phyloP scores from a whole-genome alignment of 2,797 vertebrate genomes.

The Tragopan temminckii region DNA sequence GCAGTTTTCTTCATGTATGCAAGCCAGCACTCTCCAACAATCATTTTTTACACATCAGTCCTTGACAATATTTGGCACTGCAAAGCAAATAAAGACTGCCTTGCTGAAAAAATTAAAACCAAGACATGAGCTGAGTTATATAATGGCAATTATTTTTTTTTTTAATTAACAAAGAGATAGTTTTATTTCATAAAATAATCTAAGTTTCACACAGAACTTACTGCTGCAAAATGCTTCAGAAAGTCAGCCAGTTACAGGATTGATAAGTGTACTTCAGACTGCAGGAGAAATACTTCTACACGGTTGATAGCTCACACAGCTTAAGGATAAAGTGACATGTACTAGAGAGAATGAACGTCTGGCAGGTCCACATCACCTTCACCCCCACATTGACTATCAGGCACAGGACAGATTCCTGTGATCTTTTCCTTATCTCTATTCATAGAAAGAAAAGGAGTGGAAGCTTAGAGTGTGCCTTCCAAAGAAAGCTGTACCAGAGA shows the following conservation, averaged over 20 bases:
- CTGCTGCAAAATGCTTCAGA: neutral
- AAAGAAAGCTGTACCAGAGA: neutral
- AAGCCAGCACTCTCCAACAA: neutral
- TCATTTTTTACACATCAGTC: neutral
- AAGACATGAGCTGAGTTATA: neutral
- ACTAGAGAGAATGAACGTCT: neutral
- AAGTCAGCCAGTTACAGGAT: neutral
- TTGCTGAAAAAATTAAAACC: neutral
- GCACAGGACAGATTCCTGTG: neutral
- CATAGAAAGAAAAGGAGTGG: neutral
- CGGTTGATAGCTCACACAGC: neutral
- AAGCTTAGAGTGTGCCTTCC: neutral
- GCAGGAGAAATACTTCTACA: neutral
- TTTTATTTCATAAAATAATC: neutral
- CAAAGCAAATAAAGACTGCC: neutral
- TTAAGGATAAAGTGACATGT: neutral
- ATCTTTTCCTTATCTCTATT: neutral
- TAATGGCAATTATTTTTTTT: neutral
- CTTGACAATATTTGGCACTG: neutral
- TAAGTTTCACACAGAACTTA: neutral
- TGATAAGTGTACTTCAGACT: neutral
- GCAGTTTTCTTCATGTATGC: neutral
- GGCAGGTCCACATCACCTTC: neutral
- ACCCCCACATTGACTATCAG: neutral
- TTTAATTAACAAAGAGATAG: neutral